Base-by-base conservation (phyloP, 2,113 vertebrate species). In the Eubucco bourcierii region DNA sequence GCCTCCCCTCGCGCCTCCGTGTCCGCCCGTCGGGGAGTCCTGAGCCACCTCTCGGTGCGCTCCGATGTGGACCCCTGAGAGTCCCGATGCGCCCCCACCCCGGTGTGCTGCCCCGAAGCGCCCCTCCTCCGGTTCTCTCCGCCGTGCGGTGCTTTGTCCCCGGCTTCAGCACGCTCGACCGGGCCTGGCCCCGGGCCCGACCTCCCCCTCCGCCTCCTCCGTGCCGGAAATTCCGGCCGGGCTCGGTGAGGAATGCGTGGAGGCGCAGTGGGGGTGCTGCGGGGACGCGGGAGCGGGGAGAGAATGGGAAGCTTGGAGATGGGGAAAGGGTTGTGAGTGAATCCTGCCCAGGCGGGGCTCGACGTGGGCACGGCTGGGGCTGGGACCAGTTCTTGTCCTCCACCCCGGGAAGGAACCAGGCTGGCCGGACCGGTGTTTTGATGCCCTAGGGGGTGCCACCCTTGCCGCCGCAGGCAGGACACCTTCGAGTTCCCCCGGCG, bases 341-440 rank as follows among this genome's bases (percentile, higher is more conserved):
- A 52, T 81, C 90, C 46, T 59, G 70, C 64, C 50, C 24, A 39
- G 76, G 76, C 15, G 33, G 33, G 33, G 52, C 66, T 56, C n/a
- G 50, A 12, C 11, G 55, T n/a, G 50, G 58, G 16, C 68, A 72
- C 41, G 91, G 71, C 66, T 44, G 44, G 64, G 52, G 4, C 0
- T 60, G 92, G 87, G 84, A 83, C 37, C 23, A 9, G 59, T 33
- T 65, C 52, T 47, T 27, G 1, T 52, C 37, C 18, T 11, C 65
- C 58, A 3, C 11, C 27, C 31, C 34, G 27, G 52, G 56, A 90
- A 95, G 90, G 70, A 94, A 91, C 91, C 72, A 4, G 89, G 93
- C 95, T 93, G 91, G 95, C 93, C 91, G 21, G 91, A 95, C 95
- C 93, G 91, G 95, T 95, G 95, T 92, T 93, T 60, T 87, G 67